phyloP scores from a whole-genome alignment of 2,113 vertebrate species.

The Oncorhynchus clarkii region DNA sequence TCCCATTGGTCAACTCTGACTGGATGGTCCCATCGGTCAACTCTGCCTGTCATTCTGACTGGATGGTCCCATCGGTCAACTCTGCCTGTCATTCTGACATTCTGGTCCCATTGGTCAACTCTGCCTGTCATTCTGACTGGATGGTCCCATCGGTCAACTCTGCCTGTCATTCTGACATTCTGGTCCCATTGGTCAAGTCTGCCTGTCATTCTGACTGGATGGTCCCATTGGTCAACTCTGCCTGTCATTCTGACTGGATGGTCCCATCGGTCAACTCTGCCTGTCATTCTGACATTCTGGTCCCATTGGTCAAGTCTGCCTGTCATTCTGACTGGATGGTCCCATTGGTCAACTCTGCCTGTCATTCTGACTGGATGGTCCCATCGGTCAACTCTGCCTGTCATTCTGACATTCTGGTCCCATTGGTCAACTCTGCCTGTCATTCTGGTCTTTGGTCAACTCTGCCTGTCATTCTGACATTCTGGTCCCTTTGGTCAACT shows the following conservation, averaged over 20 bases:
- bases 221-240: constrained; percentile 44
- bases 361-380: too few relatives aligned
- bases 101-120: constrained; percentile 44
- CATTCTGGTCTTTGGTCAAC: constrained; percentile 38
- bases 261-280: too few relatives aligned
- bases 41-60: constrained; percentile 45
- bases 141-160: constrained; percentile 46
- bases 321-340: too few relatives aligned
- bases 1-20: constrained; percentile 46
- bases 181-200: constrained; percentile 46
- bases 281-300: too few relatives aligned
- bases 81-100: constrained; percentile 47
- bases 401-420: too few relatives aligned
- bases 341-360: too few relatives aligned
- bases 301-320: too few relatives aligned
- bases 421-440: too few relatives aligned
- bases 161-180: constrained; percentile 50
- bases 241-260: constrained; percentile 45
- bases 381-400: too few relatives aligned
- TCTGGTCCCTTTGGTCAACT: constrained; percentile 46
- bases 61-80: constrained; percentile 44
- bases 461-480: constrained; percentile 50
- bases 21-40: constrained; percentile 43
- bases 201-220: constrained; percentile 47
- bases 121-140: constrained; percentile 44